Conservation (phyloP, 2,113 vertebrate species). For the Narcine bancroftii region DNA sequence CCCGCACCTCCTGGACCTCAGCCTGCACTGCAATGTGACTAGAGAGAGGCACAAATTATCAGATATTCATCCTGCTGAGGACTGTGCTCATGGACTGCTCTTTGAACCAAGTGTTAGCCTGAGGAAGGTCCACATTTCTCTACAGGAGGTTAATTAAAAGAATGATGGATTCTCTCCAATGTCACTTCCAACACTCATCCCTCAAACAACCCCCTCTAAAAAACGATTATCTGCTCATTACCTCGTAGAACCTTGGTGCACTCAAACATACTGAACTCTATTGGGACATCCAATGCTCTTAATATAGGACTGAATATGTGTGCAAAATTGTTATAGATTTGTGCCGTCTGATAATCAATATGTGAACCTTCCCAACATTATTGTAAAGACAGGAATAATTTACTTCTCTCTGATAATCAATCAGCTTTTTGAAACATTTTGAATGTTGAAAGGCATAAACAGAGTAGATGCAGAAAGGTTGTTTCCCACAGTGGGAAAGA, state of each 20-base stretch:
- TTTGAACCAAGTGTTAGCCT: not conserved
- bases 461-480: too few relatives aligned
- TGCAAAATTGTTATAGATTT: too few relatives aligned
- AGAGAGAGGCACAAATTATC: slow-evolving; percentile 46
- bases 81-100: not conserved
- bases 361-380: too few relatives aligned
- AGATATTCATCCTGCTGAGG: not conserved
- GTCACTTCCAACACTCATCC: not conserved
- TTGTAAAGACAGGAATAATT: too few relatives aligned
- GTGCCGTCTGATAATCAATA: too few relatives aligned
- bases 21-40: slow-evolving; percentile 75
- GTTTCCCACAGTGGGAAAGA: too few relatives aligned
- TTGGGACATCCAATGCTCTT: too few relatives aligned
- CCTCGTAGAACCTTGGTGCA: not conserved
- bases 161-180: not conserved
- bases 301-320: too few relatives aligned
- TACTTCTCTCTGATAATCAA: too few relatives aligned
- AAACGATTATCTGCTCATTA: not conserved
- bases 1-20: slow-evolving; percentile 70
- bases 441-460: too few relatives aligned
- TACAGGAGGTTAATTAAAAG: not conserved
- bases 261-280: not conserved
- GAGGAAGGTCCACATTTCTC: not conserved
- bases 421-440: too few relatives aligned
- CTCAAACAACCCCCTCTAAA: not conserved